Evolutionary conservation across 2,888 invertebrate genomes (phyloP), one percentile per base, ranked within the genome.

Genomic region (Gortyna flavago): DNA sequence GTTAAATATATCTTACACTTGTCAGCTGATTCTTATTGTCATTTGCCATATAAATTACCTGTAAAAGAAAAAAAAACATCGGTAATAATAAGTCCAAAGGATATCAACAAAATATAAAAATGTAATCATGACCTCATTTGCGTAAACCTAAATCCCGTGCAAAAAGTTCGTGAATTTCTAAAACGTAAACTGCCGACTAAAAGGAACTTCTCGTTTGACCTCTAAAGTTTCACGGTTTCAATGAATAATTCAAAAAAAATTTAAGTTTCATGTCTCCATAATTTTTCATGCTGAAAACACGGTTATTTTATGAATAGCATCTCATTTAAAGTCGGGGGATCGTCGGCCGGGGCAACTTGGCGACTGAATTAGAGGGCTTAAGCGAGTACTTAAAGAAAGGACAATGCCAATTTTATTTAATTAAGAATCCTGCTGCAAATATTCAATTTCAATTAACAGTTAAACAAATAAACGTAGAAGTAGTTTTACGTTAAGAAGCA

Each of bases 221-320:
- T 82, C 80, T 69, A 85, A 88, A 88, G 76, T 86, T 83, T 65
- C n/a, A 65, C 71, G 59, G 29, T 72, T 75, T 79, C 59, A 65
- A 88, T 89, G 89, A 89, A 89, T 88, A 80, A 89, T 88, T 87
- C 80, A 89, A 73, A 61, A 67, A 75, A 79, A 72, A 5, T 80
- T 79, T 77, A 80, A 80, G 70, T 84, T 81, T 75, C 77, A 79
- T 84, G 79, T 78, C 84, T 82, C 38, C 69, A 62, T 80, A 85
- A 79, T 83, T 87, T 77, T 81, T 86, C 75, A 70, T 68, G 72
- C 69, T 75, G 77, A 78, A 79, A 81, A 75, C 83, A 78, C 66
- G 67, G 70, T 75, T 82, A 74, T 76, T 85, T 87, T 78, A 81
- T 79, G 80, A 79, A 79, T 66, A 81, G 66, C 75, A 62, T 71